Conservation (phyloP, 2,113 vertebrate species). For the Pseudorectes ferrugineus region DNA sequence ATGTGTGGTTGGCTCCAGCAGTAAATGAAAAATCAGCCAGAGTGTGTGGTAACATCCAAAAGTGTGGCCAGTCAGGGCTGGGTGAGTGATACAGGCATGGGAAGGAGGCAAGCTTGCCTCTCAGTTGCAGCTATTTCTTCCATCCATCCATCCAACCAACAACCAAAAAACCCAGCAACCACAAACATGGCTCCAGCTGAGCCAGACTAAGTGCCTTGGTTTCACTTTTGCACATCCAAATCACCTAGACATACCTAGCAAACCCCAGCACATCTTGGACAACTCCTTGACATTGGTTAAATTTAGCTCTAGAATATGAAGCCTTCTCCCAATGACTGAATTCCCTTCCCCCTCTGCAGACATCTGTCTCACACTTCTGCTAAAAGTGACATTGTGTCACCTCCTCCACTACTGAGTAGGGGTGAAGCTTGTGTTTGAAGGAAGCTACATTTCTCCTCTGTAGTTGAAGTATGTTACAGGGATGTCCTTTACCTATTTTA, state of each 20-base stretch:
- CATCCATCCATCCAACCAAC: neutral
- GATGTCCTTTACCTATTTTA: neutral
- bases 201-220: neutral
- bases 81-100: accelerated
- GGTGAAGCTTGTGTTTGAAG: neutral
- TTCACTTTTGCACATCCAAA: neutral
- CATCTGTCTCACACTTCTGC: neutral
- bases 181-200: neutral
- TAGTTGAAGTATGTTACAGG: neutral
- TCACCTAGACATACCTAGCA: neutral
- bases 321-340: neutral
- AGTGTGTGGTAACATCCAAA: accelerated
- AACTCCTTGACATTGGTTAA: neutral
- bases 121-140: neutral
- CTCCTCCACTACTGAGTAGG: neutral
- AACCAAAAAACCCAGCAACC: neutral
- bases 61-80: accelerated
- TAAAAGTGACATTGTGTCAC: neutral
- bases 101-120: neutral
- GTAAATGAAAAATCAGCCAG: neutral
- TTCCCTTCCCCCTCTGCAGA: neutral
- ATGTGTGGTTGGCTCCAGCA: neutral
- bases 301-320: neutral
- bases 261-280: neutral
- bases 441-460: neutral